A percentile compares a stretch with the other conserved stretches of the same genome.
These are phyloP conservation scores for Thamnophis elegans DNA, from an alignment of 2,797 vertebrate species.

Conservation along the genomic window DNA sequence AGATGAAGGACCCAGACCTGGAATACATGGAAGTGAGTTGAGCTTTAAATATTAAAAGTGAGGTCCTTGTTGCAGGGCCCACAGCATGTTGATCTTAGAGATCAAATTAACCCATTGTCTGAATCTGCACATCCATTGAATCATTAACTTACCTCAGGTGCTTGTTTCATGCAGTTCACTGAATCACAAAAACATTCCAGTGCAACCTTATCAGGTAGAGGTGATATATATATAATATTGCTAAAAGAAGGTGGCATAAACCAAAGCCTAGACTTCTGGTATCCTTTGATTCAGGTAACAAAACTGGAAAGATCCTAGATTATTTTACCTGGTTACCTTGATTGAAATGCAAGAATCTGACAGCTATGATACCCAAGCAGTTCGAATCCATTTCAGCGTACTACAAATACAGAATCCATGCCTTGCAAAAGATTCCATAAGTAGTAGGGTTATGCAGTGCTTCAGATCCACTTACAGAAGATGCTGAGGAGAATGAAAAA, in stretches of 20 bases:
- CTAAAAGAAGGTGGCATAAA: background rate
- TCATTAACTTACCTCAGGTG: no score
- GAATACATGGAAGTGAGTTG: slow-evolving; percentile 28
- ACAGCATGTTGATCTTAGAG: no score
- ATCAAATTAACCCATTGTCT: no score
- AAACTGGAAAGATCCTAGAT: background rate
- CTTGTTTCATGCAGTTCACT: no score
- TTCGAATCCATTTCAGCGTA: background rate
- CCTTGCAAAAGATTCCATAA: background rate
- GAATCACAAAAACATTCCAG: no score
- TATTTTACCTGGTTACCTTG: background rate
- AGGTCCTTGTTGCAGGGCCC: background rate
- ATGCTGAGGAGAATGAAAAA: background rate
- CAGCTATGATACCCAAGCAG: background rate
- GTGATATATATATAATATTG: background rate
- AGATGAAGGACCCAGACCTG: slow-evolving; percentile 10
- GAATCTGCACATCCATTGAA: no score
- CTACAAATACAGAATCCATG: background rate
- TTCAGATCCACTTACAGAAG: background rate
- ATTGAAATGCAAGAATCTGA: background rate
- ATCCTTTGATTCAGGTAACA: background rate
- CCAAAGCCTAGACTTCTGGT: background rate
- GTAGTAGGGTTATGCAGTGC: background rate
- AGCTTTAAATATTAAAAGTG: background rate
- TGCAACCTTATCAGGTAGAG: background rate